Evolutionary conservation across 2,113 vertebrate species (phyloP).

Genomic region (Marcusenius ussheri): DNA sequence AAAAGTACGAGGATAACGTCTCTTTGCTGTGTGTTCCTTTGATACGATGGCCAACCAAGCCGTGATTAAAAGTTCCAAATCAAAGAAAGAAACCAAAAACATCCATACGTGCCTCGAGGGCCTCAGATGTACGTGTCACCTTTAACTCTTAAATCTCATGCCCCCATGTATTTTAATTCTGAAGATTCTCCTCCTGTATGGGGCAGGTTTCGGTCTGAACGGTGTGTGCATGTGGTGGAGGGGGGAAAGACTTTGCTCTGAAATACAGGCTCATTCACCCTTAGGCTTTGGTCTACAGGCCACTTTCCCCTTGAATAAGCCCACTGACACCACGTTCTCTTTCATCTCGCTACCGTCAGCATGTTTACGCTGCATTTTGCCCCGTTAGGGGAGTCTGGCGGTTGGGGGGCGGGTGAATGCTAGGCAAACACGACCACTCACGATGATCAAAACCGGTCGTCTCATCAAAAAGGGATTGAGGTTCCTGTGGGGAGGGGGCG

Average conservation of each 20-base stretch:
- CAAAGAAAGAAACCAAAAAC: not conserved
- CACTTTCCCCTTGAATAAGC: not conserved
- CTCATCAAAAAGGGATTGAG: constrained; percentile 54
- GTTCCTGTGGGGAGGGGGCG: constrained; percentile 16
- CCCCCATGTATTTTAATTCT: not conserved
- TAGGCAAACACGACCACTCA: constrained; percentile 24
- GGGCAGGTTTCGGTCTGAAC: not conserved
- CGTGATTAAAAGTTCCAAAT: not conserved
- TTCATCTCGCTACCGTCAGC: constrained; percentile 7
- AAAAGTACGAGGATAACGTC: constrained; percentile 26
- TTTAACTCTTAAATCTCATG: not conserved
- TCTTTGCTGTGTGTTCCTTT: not conserved
- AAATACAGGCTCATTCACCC: not conserved
- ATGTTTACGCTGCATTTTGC: not conserved
- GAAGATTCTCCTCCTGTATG: not conserved
- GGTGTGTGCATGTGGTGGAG: no score
- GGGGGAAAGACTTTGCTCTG: not conserved
- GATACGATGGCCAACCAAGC: not conserved
- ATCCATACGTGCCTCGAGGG: not conserved
- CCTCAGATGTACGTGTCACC: not conserved
- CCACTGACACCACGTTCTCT: not conserved
- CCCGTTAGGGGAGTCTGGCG: not conserved
- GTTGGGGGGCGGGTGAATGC: not conserved
- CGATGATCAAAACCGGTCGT: constrained; percentile 32
- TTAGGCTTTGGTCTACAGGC: not conserved